These are phyloP conservation scores for Phania funesta DNA, from an alignment of 2,888 invertebrate genomes.

Conservation along the genomic window DNA sequence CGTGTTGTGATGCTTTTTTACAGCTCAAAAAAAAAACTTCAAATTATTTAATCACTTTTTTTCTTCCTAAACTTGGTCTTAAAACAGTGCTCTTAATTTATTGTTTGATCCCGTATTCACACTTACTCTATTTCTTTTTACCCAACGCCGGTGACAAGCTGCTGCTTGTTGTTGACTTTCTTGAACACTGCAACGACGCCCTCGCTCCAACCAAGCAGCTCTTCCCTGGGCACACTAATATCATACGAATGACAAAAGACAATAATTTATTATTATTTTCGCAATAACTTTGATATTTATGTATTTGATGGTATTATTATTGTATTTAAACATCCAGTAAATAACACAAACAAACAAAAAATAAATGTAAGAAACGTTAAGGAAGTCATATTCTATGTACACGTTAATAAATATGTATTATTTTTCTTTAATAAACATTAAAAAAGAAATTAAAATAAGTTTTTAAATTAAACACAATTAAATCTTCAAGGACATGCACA, in stretches of 20 bases:
- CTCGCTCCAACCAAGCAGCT: constrained; percentile 90
- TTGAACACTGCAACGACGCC: constrained; percentile 85
- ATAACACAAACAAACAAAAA: constrained; percentile 44
- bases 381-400: neutral
- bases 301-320: neutral
- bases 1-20: neutral
- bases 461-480: neutral
- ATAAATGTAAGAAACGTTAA: constrained; percentile 28
- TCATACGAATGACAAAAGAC: constrained; percentile 45
- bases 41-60: neutral
- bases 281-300: neutral
- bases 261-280: constrained; percentile 26
- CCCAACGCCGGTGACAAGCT: constrained; percentile 88
- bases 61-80: neutral
- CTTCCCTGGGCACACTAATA: constrained; percentile 89
- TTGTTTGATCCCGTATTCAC: constrained; percentile 3
- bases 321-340: constrained; percentile 53
- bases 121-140: constrained; percentile 91
- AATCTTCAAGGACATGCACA: neutral
- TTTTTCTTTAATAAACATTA: neutral
- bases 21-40: neutral
- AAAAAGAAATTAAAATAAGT: neutral
- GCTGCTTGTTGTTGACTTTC: constrained; percentile 85
- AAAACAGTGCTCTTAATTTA: constrained; percentile 52
- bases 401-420: neutral